Conservation (phyloP, 2,888 invertebrate genomes). For the Ormyrus pomaceus region DNA sequence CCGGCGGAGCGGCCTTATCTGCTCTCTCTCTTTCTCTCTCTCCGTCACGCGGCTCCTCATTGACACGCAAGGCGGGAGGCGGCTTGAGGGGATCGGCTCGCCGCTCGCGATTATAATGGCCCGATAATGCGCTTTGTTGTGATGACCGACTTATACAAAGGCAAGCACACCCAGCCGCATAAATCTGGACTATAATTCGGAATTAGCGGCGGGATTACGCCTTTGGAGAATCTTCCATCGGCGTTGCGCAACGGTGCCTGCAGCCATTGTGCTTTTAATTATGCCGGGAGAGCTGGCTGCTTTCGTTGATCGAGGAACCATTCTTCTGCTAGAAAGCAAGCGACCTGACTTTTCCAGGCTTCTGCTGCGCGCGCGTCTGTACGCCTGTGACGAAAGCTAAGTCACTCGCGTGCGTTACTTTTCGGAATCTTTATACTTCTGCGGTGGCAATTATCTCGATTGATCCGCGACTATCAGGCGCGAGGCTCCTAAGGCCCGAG, state of each 20-base stretch:
- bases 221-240: background rate
- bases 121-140: slow-evolving; percentile 34
- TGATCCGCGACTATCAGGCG: slow-evolving; percentile 31
- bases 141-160: slow-evolving; percentile 24
- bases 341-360: too few relatives aligned
- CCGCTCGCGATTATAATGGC: slow-evolving; percentile 22
- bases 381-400: too few relatives aligned
- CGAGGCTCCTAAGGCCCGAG: slow-evolving; percentile 19
- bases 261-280: slow-evolving; percentile 27
- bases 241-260: background rate
- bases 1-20: background rate
- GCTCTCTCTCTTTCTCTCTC: background rate
- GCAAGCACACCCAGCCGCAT: background rate
- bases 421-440: too few relatives aligned
- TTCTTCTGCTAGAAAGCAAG: too few relatives aligned
- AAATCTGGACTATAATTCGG: slow-evolving; percentile 7
- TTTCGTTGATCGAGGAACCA: too few relatives aligned
- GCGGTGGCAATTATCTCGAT: slow-evolving; percentile 38
- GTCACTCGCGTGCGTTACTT: too few relatives aligned
- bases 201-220: background rate
- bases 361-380: too few relatives aligned
- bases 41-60: background rate
- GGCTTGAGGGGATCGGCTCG: slow-evolving; percentile 4
- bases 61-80: slow-evolving; percentile 1
- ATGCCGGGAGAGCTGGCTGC: background rate